A percentile compares a stretch with the other conserved stretches of the same genome.
Evolutionary conservation across 2,888 invertebrate species (phyloP).

Genomic region (Epicampocera succincta): DNA sequence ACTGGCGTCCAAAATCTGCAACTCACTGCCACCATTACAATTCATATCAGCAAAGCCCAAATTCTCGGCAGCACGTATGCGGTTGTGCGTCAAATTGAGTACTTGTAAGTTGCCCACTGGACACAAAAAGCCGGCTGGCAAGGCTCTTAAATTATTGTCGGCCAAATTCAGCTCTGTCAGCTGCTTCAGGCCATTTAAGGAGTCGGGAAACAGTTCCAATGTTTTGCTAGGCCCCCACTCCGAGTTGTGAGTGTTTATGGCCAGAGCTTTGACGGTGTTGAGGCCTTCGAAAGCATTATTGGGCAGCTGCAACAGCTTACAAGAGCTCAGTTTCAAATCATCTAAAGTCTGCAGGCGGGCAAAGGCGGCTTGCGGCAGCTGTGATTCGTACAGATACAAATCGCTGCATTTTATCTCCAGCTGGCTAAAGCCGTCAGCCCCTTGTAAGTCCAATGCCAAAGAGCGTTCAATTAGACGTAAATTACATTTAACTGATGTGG

Average conservation of each 20-base stretch:
- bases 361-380: slow-evolving; percentile 88
- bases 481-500: slow-evolving; percentile 85
- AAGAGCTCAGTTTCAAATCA: slow-evolving; percentile 88
- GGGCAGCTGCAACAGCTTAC: slow-evolving; percentile 88
- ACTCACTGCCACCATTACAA: slow-evolving; percentile 86
- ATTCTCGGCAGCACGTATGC: slow-evolving; percentile 89
- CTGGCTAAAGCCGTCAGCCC: slow-evolving; percentile 87
- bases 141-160: slow-evolving; percentile 90
- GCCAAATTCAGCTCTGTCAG: slow-evolving; percentile 90
- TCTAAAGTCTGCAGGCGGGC: slow-evolving; percentile 87
- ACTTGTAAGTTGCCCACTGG: slow-evolving; percentile 90
- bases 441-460: slow-evolving; percentile 83
- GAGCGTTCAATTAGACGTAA: slow-evolving; percentile 88
- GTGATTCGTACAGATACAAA: slow-evolving; percentile 90
- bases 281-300: slow-evolving; percentile 91
- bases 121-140: slow-evolving; percentile 91
- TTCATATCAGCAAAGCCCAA: slow-evolving; percentile 85
- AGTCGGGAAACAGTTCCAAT: slow-evolving; percentile 88
- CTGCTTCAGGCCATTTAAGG: slow-evolving; percentile 90
- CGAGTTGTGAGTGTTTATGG: slow-evolving; percentile 89
- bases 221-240: slow-evolving; percentile 90
- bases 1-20: slow-evolving; percentile 90
- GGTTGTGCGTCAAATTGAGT: slow-evolving; percentile 92
- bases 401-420: slow-evolving; percentile 91
- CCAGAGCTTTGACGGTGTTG: slow-evolving; percentile 85